Conservation (phyloP, 2,797 vertebrate genomes). For the Enteromius treurensis region DNA sequence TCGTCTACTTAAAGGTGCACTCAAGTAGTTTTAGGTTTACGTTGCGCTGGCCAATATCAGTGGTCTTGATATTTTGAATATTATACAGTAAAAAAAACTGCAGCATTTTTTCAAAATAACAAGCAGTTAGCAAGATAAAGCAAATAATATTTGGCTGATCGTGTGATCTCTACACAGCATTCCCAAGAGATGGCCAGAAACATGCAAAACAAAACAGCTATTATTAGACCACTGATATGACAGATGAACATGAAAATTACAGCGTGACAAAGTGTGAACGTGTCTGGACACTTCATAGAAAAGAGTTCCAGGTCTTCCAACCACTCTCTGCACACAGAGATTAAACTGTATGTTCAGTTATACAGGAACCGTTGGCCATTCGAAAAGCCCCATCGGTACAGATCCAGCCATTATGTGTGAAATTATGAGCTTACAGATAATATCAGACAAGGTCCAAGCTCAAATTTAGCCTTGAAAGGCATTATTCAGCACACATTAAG, state of each 20-base stretch:
- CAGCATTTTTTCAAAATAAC: neutral
- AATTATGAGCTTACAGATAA: slow-evolving; percentile 42
- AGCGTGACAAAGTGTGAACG: neutral
- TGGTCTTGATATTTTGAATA: neutral
- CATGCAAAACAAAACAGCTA: neutral
- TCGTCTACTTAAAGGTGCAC: neutral
- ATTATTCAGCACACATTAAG: slow-evolving; percentile 42
- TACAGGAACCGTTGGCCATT: slow-evolving; percentile 25
- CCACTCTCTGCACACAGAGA: neutral
- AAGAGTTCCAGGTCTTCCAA: neutral
- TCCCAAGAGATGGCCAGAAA: neutral
- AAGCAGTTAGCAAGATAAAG: neutral
- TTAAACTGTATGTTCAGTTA: slow-evolving; percentile 31
- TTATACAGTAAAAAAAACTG: neutral
- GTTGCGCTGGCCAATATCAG: neutral
- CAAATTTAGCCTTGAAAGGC: slow-evolving; percentile 52
- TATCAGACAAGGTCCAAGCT: slow-evolving; percentile 45
- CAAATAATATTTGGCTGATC: neutral
- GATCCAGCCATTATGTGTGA: slow-evolving; percentile 33
- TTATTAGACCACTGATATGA: neutral
- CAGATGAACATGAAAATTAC: neutral
- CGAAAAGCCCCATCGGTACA: slow-evolving; percentile 19
- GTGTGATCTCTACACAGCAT: neutral
- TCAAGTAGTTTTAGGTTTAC: neutral
- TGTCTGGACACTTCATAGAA: neutral